phyloP scores from a whole-genome alignment of 2,797 vertebrate species.

The Carduelis carduelis region DNA sequence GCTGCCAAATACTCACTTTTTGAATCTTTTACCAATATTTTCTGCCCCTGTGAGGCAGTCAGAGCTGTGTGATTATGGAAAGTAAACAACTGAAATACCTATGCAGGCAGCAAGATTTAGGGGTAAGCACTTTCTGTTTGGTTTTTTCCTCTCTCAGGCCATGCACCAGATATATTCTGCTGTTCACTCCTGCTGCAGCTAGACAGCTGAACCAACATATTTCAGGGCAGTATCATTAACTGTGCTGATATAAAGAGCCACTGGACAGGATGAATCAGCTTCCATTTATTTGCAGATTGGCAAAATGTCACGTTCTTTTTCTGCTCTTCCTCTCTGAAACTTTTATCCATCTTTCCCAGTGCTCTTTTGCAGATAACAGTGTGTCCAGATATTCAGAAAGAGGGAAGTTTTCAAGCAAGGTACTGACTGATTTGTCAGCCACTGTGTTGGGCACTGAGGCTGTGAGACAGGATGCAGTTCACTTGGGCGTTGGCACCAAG shows the following conservation, averaged over 20 bases:
- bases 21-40: not conserved
- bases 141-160: not conserved
- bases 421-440: not conserved
- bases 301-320: constrained; percentile 6
- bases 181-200: not conserved
- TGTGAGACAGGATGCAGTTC: constrained; percentile 2
- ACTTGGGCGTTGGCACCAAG: not conserved
- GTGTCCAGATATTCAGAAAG: not conserved
- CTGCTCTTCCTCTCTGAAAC: not conserved
- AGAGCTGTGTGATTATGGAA: not conserved
- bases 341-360: not conserved
- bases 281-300: constrained; percentile 42
- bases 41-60: not conserved
- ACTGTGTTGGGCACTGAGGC: not conserved
- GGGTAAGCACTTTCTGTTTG: not conserved
- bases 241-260: not conserved
- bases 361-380: not conserved
- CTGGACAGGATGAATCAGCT: constrained; percentile 34
- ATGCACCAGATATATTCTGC: not conserved
- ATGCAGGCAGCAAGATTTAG: not conserved
- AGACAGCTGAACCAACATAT: constrained; percentile 43
- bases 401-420: constrained; percentile 10
- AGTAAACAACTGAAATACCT: not conserved
- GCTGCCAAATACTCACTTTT: not conserved
- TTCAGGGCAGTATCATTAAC: constrained; percentile 2